A percentile compares a stretch with the other conserved stretches of the same genome.
Conservation (phyloP, 2,113 vertebrate genomes). For the Petrocephalus zakoni region DNA sequence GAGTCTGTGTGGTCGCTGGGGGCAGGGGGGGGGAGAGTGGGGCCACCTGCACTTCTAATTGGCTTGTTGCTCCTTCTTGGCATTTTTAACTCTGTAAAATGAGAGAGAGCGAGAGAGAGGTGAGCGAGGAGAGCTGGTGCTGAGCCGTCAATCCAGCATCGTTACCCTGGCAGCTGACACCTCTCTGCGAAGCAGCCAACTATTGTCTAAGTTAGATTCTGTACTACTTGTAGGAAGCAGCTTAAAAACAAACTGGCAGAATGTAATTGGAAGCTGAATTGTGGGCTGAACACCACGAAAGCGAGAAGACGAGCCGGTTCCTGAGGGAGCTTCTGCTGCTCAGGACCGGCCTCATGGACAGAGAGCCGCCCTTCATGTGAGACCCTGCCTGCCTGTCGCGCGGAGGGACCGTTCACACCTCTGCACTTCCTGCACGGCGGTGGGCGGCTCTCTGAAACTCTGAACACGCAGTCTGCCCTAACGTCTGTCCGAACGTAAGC, state of each 20-base stretch:
- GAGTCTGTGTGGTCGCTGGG: constrained; percentile 38
- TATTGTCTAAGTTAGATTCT: neutral
- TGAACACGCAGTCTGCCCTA: no score
- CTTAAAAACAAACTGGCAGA: neutral
- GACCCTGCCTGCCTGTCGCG: constrained; percentile 49
- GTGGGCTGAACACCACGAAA: neutral
- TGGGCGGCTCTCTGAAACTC: constrained; percentile 1
- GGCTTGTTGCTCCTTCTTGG: constrained; percentile 36
- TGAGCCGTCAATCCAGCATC: neutral
- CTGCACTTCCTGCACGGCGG: constrained; percentile 17
- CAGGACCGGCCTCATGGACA: neutral
- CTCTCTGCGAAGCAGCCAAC: neutral
- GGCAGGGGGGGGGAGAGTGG: constrained; percentile 26
- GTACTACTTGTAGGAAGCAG: neutral
- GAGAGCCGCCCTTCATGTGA: neutral
- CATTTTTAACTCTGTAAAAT: constrained; percentile 56
- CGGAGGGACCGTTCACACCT: constrained; percentile 51
- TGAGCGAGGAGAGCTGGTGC: neutral
- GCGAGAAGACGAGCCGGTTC: neutral
- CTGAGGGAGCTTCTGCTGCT: neutral
- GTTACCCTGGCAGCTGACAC: neutral
- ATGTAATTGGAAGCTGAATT: neutral
- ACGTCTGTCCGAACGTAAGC: neutral
- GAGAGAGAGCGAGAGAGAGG: constrained; percentile 13
- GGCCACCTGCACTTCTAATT: constrained; percentile 37